These are phyloP conservation scores for Melanogrammus aeglefinus DNA, from an alignment of 2,797 vertebrate genomes.

Conservation along the genomic window DNA sequence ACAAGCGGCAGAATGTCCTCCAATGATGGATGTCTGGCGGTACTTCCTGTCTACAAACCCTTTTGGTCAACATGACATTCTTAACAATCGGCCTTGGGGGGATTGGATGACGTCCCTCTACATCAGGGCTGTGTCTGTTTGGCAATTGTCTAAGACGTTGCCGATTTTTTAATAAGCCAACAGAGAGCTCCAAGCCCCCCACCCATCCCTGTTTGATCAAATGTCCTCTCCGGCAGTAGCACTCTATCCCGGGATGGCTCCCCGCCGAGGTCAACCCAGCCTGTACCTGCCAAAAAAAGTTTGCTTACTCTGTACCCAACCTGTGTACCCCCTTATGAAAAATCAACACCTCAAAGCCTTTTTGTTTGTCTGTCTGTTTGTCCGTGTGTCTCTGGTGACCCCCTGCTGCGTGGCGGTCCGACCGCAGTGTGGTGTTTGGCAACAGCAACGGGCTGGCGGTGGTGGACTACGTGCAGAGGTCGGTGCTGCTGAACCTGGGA, in stretches of 20 bases:
- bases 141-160: neutral
- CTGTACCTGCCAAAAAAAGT: slow-evolving; percentile 3
- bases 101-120: neutral
- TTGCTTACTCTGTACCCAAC: slow-evolving; percentile 14
- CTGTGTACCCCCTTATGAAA: slow-evolving; percentile 14
- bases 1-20: too few species aligned
- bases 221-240: slow-evolving; percentile 1
- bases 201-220: neutral
- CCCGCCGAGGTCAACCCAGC: slow-evolving; percentile 18
- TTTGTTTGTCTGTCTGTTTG: neutral
- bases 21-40: neutral
- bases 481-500: slow-evolving; percentile 89
- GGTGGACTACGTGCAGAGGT: slow-evolving; percentile 97
- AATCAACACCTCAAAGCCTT: slow-evolving; percentile 14
- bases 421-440: slow-evolving; percentile 91
- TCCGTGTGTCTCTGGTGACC: slow-evolving; percentile 2
- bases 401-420: neutral
- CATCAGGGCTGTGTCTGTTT: neutral
- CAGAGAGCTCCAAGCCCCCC: neutral
- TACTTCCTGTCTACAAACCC: neutral
- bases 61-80: neutral
- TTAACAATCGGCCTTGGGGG: neutral
- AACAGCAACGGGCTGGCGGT: slow-evolving; percentile 95
- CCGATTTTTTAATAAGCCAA: slow-evolving; percentile 10
- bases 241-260: slow-evolving; percentile 11